Evolutionary conservation across 2,888 invertebrate species (phyloP), one percentile per base, ranked within the genome.

Genomic region (Orgyia antiqua): DNA sequence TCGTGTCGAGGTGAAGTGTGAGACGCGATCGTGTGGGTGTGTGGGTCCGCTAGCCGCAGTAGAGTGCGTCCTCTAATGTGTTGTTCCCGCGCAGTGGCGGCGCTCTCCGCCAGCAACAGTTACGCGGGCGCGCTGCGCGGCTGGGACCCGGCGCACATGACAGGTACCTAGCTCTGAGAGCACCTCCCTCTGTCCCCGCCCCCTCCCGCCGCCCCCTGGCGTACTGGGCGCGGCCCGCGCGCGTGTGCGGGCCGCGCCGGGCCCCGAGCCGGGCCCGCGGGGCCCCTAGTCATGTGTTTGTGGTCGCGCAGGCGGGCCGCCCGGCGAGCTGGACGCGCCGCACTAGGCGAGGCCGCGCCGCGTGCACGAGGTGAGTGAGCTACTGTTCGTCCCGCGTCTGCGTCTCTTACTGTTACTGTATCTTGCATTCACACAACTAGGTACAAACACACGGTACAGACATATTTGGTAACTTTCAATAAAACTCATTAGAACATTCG

Each of bases 121-220:
- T 96, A 96, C 92, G 95, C 95, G 83, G 93, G 94, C 88, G 94
- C 94, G 84, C 90, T 96, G 87, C 93, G 94, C 87, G 95, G 95
- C 82, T 91, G 92, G 51, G 91, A 92, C 83, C 89, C 91, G 83
- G 90, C 90, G 88, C 87, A 88, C 88, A 92, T 95, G 92, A 92
- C 95, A 94, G 95, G 95, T 95, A 92, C 91, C 87, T n/a, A n/a
- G n/a, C n/a, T n/a, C n/a, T n/a, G n/a, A n/a, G n/a, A n/a, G n/a
- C n/a, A n/a, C n/a, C n/a, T n/a, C n/a, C n/a, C n/a, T n/a, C n/a
- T n/a, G n/a, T n/a, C n/a, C n/a, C n/a, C 31, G 18, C 32, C 23
- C 32, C 21, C 7, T 2, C 10, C 33, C 17, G 38, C 10, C 20
- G 30, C 11, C 43, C 31, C 13, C 31, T 5, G 12, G 35, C n/a